phyloP scores from a whole-genome alignment of 2,113 vertebrate species.

The Myotis davidii region DNA sequence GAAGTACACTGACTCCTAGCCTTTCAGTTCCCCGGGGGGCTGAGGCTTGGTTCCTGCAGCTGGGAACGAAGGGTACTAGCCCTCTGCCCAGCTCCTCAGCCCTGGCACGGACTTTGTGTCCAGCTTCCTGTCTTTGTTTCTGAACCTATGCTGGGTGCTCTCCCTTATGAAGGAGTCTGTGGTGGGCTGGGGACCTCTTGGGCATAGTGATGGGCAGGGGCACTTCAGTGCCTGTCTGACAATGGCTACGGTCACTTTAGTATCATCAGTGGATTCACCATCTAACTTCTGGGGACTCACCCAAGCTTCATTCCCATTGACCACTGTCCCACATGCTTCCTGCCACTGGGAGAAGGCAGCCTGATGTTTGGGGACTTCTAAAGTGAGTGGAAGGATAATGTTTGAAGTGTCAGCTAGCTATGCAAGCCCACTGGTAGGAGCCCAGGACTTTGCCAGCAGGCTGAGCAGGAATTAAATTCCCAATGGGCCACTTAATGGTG shows the following conservation, averaged over 20 bases:
- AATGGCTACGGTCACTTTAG: not conserved
- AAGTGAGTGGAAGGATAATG: not conserved
- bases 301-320: not conserved
- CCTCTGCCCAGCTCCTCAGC: not conserved
- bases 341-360: not conserved
- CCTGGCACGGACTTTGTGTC: not conserved
- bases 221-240: not conserved
- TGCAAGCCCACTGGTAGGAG: not conserved
- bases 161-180: not conserved
- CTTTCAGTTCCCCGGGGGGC: not conserved
- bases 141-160: not conserved
- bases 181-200: not conserved
- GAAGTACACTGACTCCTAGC: not conserved
- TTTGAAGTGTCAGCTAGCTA: not conserved
- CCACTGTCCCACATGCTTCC: not conserved
- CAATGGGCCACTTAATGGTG: not conserved
- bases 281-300: not conserved
- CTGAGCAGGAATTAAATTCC: constrained; percentile 19
- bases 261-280: not conserved
- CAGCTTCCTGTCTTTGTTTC: not conserved
- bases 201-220: not conserved
- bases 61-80: not conserved
- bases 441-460: not conserved
- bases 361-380: not conserved
- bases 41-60: not conserved